phyloP scores from a whole-genome alignment of 2,113 vertebrate genomes.

The Corythoichthys intestinalis region DNA sequence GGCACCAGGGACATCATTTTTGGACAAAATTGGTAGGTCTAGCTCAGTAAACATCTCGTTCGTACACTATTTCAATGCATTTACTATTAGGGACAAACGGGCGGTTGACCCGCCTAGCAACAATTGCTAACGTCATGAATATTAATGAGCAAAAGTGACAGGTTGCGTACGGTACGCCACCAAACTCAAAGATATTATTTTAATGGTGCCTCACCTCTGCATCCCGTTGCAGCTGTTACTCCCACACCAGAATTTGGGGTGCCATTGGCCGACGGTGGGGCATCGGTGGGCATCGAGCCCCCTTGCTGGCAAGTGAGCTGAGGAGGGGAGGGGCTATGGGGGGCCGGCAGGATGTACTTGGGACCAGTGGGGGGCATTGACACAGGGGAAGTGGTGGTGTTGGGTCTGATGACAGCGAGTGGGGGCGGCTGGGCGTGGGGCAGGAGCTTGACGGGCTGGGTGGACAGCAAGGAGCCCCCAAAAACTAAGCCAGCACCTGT shows the following conservation, averaged over 20 bases:
- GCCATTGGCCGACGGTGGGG: constrained; percentile 70
- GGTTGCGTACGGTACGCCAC: too few relatives aligned
- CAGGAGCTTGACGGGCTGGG: constrained; percentile 62
- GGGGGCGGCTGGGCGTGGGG: constrained; percentile 44
- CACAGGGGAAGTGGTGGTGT: constrained; percentile 53
- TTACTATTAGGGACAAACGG: too few relatives aligned
- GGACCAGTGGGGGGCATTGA: constrained; percentile 43
- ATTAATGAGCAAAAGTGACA: too few relatives aligned
- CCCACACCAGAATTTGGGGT: constrained; percentile 63
- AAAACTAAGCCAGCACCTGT: constrained; percentile 67
- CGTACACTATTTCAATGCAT: too few relatives aligned
- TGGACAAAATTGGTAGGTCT: too few relatives aligned
- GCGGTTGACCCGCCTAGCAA: too few relatives aligned
- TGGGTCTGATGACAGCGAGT: constrained; percentile 68
- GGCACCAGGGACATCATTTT: too few relatives aligned
- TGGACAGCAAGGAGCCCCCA: constrained; percentile 62
- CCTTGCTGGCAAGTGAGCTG: constrained; percentile 67
- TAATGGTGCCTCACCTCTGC: constrained; percentile 65
- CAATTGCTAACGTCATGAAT: too few relatives aligned
- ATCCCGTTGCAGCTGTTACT: constrained; percentile 54
- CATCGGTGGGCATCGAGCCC: constrained; percentile 75
- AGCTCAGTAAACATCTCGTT: too few relatives aligned
- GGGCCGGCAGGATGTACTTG: constrained; percentile 78
- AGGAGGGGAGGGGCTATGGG: constrained; percentile 66
- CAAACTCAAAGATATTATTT: too few relatives aligned